These are phyloP conservation scores for Geopemphigus sp. DNA, from an alignment of 1,140 invertebrate species.

Conservation along the genomic window DNA sequence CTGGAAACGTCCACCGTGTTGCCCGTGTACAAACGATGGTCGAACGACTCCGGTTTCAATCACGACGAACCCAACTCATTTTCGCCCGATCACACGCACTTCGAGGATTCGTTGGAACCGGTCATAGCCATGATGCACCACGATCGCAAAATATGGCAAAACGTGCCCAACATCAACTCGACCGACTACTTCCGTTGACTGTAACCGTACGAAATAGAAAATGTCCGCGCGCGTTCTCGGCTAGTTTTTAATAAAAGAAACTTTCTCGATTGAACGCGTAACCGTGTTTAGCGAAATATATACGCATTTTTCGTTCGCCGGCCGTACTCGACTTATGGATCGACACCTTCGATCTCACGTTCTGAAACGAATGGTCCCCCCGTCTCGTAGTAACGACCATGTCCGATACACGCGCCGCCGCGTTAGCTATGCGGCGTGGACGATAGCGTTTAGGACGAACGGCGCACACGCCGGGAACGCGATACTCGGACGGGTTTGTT, in stretches of 20 bases:
- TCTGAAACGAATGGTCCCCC: too few species aligned
- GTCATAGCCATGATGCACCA: conserved; percentile 31
- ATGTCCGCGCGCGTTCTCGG: neutral
- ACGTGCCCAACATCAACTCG: conserved; percentile 38
- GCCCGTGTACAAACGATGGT: conserved; percentile 30
- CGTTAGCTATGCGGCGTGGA: too few species aligned
- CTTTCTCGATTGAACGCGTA: neutral
- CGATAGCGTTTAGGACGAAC: too few species aligned
- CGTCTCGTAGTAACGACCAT: too few species aligned
- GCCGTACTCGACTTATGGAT: too few species aligned
- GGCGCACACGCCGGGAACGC: too few species aligned
- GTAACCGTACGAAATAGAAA: conserved; percentile 1
- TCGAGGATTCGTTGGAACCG: conserved; percentile 29
- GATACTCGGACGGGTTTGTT: too few species aligned
- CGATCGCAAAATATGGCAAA: conserved; percentile 44
- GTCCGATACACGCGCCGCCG: too few species aligned
- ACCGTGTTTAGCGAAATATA: too few species aligned
- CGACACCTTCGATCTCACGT: too few species aligned
- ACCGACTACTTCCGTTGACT: conserved; percentile 29
- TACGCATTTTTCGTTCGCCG: too few species aligned
- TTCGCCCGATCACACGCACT: neutral
- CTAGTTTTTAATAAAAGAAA: neutral
- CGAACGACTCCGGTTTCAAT: conserved; percentile 27
- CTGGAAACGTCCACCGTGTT: neutral
- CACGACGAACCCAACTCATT: neutral